phyloP scores from a whole-genome alignment of 2,797 vertebrate genomes.

The Delichon dasypus region DNA sequence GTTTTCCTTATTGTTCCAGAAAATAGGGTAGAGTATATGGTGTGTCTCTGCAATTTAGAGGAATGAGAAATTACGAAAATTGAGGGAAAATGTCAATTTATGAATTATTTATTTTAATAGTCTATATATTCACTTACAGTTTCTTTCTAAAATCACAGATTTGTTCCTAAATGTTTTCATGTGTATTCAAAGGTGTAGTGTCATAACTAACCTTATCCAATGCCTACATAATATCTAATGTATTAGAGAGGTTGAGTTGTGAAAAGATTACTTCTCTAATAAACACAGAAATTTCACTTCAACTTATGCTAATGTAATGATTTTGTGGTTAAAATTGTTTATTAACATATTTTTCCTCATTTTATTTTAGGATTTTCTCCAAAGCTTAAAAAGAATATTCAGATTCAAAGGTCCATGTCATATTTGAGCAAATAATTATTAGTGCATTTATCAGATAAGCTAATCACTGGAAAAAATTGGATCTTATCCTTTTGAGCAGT shows the following conservation, averaged over 20 bases:
- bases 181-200: background rate
- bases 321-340: background rate
- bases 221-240: background rate
- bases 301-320: background rate
- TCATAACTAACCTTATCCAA: background rate
- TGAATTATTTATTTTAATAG: background rate
- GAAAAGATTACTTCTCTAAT: background rate
- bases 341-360: background rate
- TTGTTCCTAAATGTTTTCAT: background rate
- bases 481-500: background rate
- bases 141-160: background rate
- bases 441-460: background rate
- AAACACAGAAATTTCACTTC: background rate
- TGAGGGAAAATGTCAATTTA: background rate
- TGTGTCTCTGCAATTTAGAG: background rate
- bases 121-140: background rate
- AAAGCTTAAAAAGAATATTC: background rate
- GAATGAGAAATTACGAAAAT: background rate
- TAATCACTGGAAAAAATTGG: background rate
- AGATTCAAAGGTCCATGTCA: background rate
- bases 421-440: background rate
- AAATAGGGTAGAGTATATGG: fast-evolving
- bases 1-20: background rate
- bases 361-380: background rate
- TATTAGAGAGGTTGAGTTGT: background rate